A percentile compares a stretch with the other conserved stretches of the same genome.
Conservation (phyloP, 2,888 invertebrate species). For the Lamellibrachia columna region DNA sequence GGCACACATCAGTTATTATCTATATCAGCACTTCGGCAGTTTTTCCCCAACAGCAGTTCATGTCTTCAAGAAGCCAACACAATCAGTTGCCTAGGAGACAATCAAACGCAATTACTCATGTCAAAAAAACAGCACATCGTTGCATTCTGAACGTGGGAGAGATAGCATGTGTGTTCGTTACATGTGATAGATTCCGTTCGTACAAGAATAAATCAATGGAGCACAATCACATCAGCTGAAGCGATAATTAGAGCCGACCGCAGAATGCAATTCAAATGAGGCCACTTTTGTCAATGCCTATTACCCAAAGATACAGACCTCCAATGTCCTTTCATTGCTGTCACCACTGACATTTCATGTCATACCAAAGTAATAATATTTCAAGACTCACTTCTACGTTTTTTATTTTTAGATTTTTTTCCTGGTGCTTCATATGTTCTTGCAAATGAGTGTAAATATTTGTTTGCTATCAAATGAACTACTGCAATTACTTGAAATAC, state of each 20-base stretch:
- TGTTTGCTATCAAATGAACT: not conserved
- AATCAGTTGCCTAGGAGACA: not conserved
- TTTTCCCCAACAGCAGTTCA: not conserved
- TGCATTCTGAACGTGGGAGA: not conserved
- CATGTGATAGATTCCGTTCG: not conserved
- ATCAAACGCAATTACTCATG: not conserved
- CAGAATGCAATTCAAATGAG: not conserved
- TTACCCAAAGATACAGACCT: not conserved
- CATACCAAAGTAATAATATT: not conserved
- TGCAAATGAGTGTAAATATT: not conserved
- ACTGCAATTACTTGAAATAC: not conserved
- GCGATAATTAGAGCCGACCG: not conserved
- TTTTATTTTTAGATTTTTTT: not conserved
- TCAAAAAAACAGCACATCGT: not conserved
- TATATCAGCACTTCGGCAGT: not conserved
- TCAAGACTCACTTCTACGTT: not conserved
- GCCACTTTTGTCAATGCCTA: not conserved
- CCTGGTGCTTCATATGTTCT: not conserved
- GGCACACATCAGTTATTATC: not conserved
- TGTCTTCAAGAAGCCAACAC: not conserved
- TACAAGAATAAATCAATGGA: not conserved
- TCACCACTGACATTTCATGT: not conserved
- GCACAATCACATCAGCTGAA: not conserved
- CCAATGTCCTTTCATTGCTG: not conserved
- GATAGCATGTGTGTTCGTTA: not conserved